Conservation (phyloP, 2,888 invertebrate genomes). For the Apodemia zela region DNA sequence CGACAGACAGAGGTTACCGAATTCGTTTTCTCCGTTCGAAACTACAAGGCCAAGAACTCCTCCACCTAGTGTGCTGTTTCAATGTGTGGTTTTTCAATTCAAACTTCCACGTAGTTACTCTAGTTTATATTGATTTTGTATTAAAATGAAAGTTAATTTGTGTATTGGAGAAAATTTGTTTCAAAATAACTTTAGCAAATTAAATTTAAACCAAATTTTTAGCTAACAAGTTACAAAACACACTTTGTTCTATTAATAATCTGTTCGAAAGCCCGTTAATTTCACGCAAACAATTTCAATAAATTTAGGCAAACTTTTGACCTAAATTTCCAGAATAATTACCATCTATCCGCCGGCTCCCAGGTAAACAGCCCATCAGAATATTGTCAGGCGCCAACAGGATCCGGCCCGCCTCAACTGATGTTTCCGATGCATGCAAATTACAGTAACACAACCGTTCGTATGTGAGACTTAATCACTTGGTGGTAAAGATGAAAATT, state of each 20-base stretch:
- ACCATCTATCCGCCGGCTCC: constrained; percentile 10
- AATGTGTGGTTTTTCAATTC: too few species aligned
- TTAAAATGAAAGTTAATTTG: too few species aligned
- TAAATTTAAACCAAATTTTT: too few species aligned
- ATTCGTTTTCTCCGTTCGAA: too few species aligned
- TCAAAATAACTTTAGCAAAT: not conserved
- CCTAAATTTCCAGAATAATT: not conserved
- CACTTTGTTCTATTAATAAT: not conserved
- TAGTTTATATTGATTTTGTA: too few species aligned
- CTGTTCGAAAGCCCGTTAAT: not conserved
- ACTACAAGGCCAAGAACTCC: too few species aligned
- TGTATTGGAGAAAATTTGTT: not conserved
- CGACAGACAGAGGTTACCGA: too few species aligned
- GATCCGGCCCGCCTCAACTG: constrained; percentile 39
- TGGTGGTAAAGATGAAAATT: constrained; percentile 33
- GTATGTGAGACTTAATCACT: constrained; percentile 29
- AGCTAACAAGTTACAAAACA: not conserved
- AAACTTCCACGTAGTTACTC: too few species aligned
- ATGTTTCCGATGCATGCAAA: constrained; percentile 45
- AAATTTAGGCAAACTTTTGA: not conserved
- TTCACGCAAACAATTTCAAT: too few species aligned
- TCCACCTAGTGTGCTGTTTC: too few species aligned
- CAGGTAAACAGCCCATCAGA: constrained; percentile 36
- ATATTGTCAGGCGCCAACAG: constrained; percentile 35
- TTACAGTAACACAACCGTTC: constrained; percentile 35